These are phyloP conservation scores for Apis florea DNA, from an alignment of 1,140 invertebrate species.

Conservation along the genomic window DNA sequence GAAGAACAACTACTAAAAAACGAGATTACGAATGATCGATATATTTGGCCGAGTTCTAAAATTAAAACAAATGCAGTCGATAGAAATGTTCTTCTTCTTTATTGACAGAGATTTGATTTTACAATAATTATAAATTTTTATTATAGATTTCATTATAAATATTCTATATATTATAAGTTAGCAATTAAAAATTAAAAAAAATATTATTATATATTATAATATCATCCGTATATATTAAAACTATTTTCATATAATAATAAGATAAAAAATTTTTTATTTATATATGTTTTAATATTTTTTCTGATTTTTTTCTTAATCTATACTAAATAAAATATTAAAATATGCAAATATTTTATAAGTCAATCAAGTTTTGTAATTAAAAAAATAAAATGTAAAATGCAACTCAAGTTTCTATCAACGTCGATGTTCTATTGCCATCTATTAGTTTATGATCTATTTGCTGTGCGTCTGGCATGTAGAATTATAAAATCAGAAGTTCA, in stretches of 20 bases:
- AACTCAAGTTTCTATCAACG: not conserved
- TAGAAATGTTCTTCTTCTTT: not conserved
- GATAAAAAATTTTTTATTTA: not conserved
- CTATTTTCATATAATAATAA: not conserved
- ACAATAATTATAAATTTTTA: not conserved
- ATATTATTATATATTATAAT: not conserved
- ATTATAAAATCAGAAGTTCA: not conserved
- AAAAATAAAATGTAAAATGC: not conserved
- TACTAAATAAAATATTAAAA: not conserved
- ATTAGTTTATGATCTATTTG: constrained; percentile 46
- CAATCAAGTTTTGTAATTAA: not conserved
- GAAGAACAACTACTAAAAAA: constrained; percentile 3
- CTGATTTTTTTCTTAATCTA: not conserved
- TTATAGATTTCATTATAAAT: not conserved
- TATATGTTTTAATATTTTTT: not conserved
- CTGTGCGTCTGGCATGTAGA: constrained; percentile 29
- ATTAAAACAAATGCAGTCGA: not conserved
- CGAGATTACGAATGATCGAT: constrained; percentile 5
- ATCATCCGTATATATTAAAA: not conserved
- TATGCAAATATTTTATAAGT: not conserved
- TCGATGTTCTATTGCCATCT: constrained; percentile 6
- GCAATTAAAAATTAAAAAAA: too few relatives aligned
- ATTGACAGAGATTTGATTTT: not conserved
- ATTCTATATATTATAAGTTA: too few relatives aligned
- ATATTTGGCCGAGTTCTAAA: not conserved